phyloP scores from a whole-genome alignment of 2,113 vertebrate species.

The Channa argus region DNA sequence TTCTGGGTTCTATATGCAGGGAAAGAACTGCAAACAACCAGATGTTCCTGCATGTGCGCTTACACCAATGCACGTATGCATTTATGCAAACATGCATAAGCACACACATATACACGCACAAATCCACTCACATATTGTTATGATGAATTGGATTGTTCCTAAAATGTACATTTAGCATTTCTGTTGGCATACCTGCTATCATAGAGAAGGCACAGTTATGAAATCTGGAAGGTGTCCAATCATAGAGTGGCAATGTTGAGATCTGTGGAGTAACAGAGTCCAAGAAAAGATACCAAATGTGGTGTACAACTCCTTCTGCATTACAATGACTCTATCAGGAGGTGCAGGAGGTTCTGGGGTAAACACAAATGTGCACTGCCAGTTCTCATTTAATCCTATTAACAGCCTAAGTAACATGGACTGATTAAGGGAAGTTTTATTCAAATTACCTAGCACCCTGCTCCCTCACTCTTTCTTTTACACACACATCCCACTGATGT shows the following conservation, averaged over 20 bases:
- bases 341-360: slow-evolving; percentile 19
- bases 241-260: slow-evolving; percentile 23
- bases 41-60: background rate
- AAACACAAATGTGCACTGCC: slow-evolving; percentile 53
- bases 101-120: slow-evolving; percentile 4
- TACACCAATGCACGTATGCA: slow-evolving; percentile 17
- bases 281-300: slow-evolving; percentile 19
- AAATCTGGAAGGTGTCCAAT: slow-evolving; percentile 44
- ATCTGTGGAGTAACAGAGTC: slow-evolving; percentile 15
- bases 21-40: slow-evolving; percentile 29
- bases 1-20: slow-evolving; percentile 37
- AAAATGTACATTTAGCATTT: slow-evolving; percentile 7
- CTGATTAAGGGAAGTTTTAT: slow-evolving; percentile 35
- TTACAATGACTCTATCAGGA: slow-evolving; percentile 58
- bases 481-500: slow-evolving; percentile 14
- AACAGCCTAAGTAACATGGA: slow-evolving; percentile 43
- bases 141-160: background rate
- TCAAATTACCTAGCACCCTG: slow-evolving; percentile 11
- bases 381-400: slow-evolving; percentile 61
- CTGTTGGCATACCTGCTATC: background rate
- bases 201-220: slow-evolving; percentile 47
- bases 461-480: background rate
- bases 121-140: background rate
- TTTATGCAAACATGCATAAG: background rate
- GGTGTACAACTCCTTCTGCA: slow-evolving; percentile 28